phyloP scores from a whole-genome alignment of 2,113 vertebrate genomes.

The Elgaria multicarinata region DNA sequence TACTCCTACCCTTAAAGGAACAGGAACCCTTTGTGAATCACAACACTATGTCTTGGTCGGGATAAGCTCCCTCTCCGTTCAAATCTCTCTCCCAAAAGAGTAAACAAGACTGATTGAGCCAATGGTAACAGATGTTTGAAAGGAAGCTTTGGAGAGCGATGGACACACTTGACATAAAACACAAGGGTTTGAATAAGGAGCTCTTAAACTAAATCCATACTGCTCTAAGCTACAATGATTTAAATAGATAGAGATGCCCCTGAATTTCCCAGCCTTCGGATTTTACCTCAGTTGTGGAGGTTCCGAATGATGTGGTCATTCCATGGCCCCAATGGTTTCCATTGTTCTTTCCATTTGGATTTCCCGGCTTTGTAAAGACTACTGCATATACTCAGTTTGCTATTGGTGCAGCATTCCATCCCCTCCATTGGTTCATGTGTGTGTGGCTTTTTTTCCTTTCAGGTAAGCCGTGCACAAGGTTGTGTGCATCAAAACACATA shows the following conservation, averaged over 20 bases:
- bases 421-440: not conserved
- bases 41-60: not conserved
- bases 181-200: not conserved
- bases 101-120: not conserved
- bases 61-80: not conserved
- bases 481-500: not conserved
- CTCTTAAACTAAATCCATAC: not conserved
- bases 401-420: not conserved
- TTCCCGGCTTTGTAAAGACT: not conserved
- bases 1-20: not conserved
- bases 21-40: not conserved
- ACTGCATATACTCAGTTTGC: not conserved
- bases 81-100: not conserved
- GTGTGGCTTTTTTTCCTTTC: not conserved
- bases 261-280: not conserved
- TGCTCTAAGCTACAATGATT: not conserved
- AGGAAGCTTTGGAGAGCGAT: not conserved
- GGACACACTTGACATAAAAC: not conserved
- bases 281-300: not conserved
- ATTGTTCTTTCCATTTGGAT: not conserved
- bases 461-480: not conserved
- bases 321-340: not conserved
- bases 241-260: not conserved
- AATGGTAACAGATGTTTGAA: conserved; percentile 1
- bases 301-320: not conserved